These are phyloP conservation scores for Aradophagus sp. DNA, from an alignment of 1,140 invertebrate species.

Conservation along the genomic window DNA sequence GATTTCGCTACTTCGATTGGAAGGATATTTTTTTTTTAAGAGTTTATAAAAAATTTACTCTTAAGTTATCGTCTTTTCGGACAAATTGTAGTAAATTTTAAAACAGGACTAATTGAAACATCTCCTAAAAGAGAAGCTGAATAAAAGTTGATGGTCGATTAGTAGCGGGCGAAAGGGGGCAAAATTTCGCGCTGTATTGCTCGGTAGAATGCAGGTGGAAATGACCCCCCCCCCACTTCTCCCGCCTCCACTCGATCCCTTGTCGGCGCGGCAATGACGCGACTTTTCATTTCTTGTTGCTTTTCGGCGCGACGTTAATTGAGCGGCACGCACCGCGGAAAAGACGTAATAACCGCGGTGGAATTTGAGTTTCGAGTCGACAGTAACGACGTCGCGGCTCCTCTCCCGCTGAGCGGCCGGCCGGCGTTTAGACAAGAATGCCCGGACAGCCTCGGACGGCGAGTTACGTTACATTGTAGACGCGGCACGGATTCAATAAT, in stretches of 20 bases:
- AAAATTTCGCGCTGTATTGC: too few species aligned
- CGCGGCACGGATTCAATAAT: conserved; percentile 44
- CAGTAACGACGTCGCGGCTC: not conserved
- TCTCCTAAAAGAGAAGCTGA: too few species aligned
- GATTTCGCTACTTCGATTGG: too few species aligned
- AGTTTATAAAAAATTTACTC: too few species aligned
- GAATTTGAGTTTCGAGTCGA: conserved; percentile 41
- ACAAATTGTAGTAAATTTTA: too few species aligned
- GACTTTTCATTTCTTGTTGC: conserved; percentile 44
- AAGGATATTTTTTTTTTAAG: too few species aligned
- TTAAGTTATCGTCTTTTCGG: too few species aligned
- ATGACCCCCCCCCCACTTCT: too few species aligned
- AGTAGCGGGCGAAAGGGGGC: too few species aligned
- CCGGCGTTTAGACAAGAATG: conserved; percentile 27
- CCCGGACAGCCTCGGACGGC: conserved; percentile 2
- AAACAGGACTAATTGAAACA: too few species aligned
- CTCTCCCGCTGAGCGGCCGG: conserved; percentile 9
- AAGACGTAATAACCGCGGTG: conserved; percentile 50
- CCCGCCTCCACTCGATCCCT: conserved; percentile 2
- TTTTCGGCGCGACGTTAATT: conserved; percentile 53
- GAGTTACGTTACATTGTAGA: conserved; percentile 22
- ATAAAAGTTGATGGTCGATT: too few species aligned
- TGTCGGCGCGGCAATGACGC: conserved; percentile 19
- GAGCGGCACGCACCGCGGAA: conserved; percentile 46
- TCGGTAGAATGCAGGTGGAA: too few species aligned